phyloP scores from a whole-genome alignment of 2,113 vertebrate species.

The Proteles cristata region DNA sequence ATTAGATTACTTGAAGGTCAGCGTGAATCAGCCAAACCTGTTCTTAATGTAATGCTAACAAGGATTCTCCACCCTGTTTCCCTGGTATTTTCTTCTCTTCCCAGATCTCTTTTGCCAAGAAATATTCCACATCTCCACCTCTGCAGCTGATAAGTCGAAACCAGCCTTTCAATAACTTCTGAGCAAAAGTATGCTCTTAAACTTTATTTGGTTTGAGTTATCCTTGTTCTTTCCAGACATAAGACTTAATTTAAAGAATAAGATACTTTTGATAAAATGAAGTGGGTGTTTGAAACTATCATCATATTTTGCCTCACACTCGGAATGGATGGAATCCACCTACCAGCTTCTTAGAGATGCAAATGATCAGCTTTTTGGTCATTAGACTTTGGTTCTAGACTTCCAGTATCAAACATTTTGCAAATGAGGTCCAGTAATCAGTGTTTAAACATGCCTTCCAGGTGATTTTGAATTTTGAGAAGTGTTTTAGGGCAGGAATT shows the following conservation, averaged over 20 bases:
- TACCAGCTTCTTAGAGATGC: neutral
- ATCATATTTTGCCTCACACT: neutral
- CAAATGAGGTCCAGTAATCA: neutral
- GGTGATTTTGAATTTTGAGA: conserved; percentile 12
- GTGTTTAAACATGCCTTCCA: neutral
- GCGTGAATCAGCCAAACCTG: conserved; percentile 69
- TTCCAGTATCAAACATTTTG: neutral
- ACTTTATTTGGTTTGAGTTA: conserved; percentile 40
- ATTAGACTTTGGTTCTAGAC: no score
- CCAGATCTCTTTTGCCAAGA: conserved; percentile 56
- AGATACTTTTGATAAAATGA: neutral
- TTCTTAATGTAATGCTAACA: conserved; percentile 63
- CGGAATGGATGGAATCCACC: neutral
- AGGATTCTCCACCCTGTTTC: conserved; percentile 59
- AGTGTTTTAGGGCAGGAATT: neutral
- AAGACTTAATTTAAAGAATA: neutral
- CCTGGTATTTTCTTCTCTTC: conserved; percentile 67
- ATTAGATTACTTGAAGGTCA: conserved; percentile 82
- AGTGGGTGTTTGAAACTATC: neutral
- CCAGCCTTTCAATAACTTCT: conserved; percentile 32
- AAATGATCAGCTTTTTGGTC: neutral
- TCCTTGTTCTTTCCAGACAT: neutral
- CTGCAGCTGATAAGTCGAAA: neutral
- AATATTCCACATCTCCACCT: conserved; percentile 48
- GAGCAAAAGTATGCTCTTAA: conserved; percentile 50